Evolutionary conservation across 2,888 invertebrate species (phyloP), one percentile per base, ranked within the genome.

Genomic region (Andrena bicolor): DNA sequence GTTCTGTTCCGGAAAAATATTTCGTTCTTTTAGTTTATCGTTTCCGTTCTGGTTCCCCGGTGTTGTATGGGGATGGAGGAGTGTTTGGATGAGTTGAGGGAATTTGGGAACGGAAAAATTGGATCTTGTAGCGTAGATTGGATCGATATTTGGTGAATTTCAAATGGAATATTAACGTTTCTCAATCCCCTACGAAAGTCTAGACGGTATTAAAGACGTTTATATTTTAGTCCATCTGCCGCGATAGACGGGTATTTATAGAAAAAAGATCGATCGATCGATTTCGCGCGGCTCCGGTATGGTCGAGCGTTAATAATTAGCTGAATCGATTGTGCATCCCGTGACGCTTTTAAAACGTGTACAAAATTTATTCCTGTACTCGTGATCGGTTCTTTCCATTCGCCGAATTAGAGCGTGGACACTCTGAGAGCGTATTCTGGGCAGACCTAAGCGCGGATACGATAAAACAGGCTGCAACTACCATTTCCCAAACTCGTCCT

Each of bases 201-300:
- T 53, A 66, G 51, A 68, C 51, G 48, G 28, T 16, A 49, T 60
- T 23, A 66, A 60, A 30, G 20, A 32, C 26, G 28, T 8, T 58
- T n/a, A 30, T 35, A 51, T 66, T 48, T 35, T 35, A 30, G 48
- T 56, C 13, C 5, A 41, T 56, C n/a, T 8, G 73, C 10, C 10
- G 58, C 32, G 20, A 64, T 10, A 71, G 41, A 60, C 16, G 5
- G 35, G 7, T 74, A 77, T 60, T 49, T 61, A 74, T 77, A 73
- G 73, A 73, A 76, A 49, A 26, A 48, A 35, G 73, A 76, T 73
- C 64, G 32, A 65, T 60, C 70, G 58, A 20, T 65, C 64, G 74
- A 64, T 73, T 26, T 51, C 10, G 8, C 28, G 30, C 41, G 32
- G 2, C 13, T 69, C 32, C 16, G 26, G 56, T 16, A 41, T 32